Evolutionary conservation across 2,113 vertebrate genomes (phyloP), one percentile per base, ranked within the genome.

Genomic region (Brachypodius melanocephalos): DNA sequence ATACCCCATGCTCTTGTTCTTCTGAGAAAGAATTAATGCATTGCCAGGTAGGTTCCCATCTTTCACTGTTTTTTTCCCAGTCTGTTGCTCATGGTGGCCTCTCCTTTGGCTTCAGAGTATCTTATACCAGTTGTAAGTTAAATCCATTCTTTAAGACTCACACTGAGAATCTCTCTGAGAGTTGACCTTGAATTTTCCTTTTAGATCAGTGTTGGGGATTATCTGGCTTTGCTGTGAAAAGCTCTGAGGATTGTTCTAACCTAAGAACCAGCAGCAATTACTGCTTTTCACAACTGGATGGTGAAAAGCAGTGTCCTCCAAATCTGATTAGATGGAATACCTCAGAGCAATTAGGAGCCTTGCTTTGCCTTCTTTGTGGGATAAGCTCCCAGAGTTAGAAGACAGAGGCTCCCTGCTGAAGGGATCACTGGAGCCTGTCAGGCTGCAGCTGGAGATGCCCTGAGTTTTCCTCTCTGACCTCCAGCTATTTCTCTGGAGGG

Each of bases 221-320:
- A 90, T 73, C 66, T 90, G 92, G 65, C 84, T 93, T 94, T 95
- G 72, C 90, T 88, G 63, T 62, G 89, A 40, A 65, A 91, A 93
- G n/a, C 89, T 59, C 42, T 18, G 34, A 52, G 65, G 88, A n/a
- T 81, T 88, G 38, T 86, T 93, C 87, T 81, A 45, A 76, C 78
- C 61, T 63, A 46, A 76, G 79, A 59, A 34, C 82, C 75, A 21
- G 10, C 54, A 68, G 29, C 81, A 89, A 59, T 83, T 61, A 14
- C 65, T 84, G 72, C 69, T 81, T 80, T 90, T 84, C 67, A 65
- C 80, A 62, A 7, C 52, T 78, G 92, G 71, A 32, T 69, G 85
- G 32, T 91, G 88, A 65, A 92, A 85, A 80, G 63, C 48, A 55
- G 38, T 15, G 28, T 95, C 83, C 57, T 68, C 66, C 69, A 81